A percentile compares a stretch with the other conserved stretches of the same genome.
phyloP scores from a whole-genome alignment of 2,888 invertebrate species.

The Drosophila rubida region DNA sequence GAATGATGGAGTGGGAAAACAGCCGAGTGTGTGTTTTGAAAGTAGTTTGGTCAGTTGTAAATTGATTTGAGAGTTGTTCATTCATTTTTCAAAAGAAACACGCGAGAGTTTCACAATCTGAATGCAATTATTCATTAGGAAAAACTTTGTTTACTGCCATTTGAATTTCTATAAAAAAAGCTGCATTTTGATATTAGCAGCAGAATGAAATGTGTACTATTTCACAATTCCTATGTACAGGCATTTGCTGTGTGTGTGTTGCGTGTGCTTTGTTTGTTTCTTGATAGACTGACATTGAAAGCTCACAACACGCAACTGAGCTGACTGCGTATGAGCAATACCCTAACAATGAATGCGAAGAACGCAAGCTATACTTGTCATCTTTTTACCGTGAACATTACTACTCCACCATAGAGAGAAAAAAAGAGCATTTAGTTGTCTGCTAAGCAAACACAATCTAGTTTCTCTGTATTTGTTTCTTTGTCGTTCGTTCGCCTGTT shows the following conservation, averaged over 20 bases:
- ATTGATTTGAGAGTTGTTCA: constrained; percentile 17
- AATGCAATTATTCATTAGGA: background rate
- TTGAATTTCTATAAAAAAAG: background rate
- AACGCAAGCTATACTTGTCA: background rate
- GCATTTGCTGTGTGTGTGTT: background rate
- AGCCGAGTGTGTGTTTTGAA: constrained; percentile 35
- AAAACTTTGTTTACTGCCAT: too few relatives aligned
- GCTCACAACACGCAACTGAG: constrained; percentile 12
- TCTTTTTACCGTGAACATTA: too few relatives aligned
- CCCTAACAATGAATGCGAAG: constrained; percentile 13
- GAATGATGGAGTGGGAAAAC: constrained; percentile 5
- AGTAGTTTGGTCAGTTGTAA: constrained; percentile 46
- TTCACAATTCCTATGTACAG: background rate
- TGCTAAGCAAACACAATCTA: background rate
- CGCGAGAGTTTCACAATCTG: constrained; percentile 3
- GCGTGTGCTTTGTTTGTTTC: constrained; percentile 27
- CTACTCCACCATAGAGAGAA: too few relatives aligned
- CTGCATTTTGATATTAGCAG: background rate
- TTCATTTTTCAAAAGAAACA: background rate
- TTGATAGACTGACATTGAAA: constrained; percentile 56
- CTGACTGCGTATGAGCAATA: constrained; percentile 17
- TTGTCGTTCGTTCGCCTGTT: constrained; percentile 13
- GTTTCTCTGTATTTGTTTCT: constrained; percentile 4
- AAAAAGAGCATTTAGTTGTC: constrained; percentile 18
- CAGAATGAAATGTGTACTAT: background rate